Evolutionary conservation across 2,113 vertebrate species (phyloP).

Genomic region (Oreocharis arfaki): DNA sequence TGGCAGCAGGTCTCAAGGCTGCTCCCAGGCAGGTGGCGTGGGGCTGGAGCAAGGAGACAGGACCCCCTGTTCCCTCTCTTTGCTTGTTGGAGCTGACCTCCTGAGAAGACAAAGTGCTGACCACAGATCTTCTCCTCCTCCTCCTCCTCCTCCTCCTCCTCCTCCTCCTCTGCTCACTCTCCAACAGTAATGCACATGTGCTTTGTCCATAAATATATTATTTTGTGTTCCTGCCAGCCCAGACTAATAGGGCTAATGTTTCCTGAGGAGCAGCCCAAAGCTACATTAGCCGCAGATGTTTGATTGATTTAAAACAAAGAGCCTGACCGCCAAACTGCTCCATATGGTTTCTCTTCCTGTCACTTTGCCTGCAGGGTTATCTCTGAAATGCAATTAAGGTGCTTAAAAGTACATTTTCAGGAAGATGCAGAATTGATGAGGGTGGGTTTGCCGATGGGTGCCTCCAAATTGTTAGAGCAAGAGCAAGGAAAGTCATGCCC

Average conservation of each 20-base stretch:
- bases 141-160: conserved; percentile 28
- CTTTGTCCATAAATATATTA: conserved; percentile 84
- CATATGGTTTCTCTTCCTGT: conserved; percentile 91
- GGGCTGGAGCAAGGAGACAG: not conserved
- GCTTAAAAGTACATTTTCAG: conserved; percentile 98
- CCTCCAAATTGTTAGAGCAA: conserved; percentile 64
- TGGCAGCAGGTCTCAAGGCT: not conserved
- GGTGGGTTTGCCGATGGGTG: conserved; percentile 73
- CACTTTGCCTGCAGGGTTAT: conserved; percentile 90
- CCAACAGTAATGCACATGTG: conserved; percentile 66
- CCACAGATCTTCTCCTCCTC: conserved; percentile 35
- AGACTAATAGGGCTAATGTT: conserved; percentile 97
- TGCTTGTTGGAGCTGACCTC: not conserved
- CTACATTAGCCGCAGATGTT: conserved; percentile 92
- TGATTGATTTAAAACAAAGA: conserved; percentile 97
- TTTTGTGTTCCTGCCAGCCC: conserved; percentile 85
- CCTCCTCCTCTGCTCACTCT: conserved; percentile 6
- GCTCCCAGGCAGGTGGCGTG: accelerated
- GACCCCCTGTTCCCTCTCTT: not conserved
- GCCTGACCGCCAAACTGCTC: conserved; percentile 80
- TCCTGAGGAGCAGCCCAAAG: conserved; percentile 95
- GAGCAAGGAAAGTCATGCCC: conserved; percentile 56
- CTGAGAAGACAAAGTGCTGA: conserved; percentile 66
- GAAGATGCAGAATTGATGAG: conserved; percentile 90
- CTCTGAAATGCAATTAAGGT: conserved; percentile 98